Conservation (phyloP, 2,888 invertebrate species). For the Megastigmus dorsalis region DNA sequence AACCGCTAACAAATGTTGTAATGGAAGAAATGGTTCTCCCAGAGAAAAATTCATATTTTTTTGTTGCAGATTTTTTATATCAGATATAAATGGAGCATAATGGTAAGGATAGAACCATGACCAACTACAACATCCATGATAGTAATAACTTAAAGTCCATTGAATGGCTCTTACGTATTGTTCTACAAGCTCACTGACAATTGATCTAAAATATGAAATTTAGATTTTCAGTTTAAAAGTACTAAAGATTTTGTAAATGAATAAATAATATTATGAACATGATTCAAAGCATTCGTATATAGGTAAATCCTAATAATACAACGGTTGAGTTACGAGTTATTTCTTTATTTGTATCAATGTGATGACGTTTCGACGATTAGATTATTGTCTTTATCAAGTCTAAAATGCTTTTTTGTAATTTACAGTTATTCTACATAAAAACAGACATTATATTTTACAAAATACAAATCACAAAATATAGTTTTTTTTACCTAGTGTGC, state of each 20-base stretch:
- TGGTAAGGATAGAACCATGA: constrained; percentile 99
- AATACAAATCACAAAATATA: no score
- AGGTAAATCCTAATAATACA: no score
- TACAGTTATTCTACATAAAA: no score
- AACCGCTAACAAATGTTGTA: constrained; percentile 92
- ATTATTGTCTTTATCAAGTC: no score
- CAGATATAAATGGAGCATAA: constrained; percentile 97
- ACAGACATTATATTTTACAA: no score
- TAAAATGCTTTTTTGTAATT: no score
- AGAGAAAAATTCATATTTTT: constrained; percentile 86
- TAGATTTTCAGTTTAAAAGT: neutral
- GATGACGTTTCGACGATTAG: no score
- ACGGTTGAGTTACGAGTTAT: no score
- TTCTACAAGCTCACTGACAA: constrained; percentile 86
- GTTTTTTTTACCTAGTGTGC: no score
- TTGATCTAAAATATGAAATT: constrained; percentile 64
- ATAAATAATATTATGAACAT: no score
- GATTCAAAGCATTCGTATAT: no score
- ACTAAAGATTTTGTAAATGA: neutral
- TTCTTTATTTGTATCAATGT: no score
- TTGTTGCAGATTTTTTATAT: constrained; percentile 87
- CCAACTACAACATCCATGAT: constrained; percentile 97
- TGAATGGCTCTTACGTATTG: constrained; percentile 95
- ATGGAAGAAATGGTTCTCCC: constrained; percentile 93
- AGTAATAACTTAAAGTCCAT: constrained; percentile 97